phyloP scores from a whole-genome alignment of 2,888 invertebrate genomes.

The Hipparchia sbordonii region DNA sequence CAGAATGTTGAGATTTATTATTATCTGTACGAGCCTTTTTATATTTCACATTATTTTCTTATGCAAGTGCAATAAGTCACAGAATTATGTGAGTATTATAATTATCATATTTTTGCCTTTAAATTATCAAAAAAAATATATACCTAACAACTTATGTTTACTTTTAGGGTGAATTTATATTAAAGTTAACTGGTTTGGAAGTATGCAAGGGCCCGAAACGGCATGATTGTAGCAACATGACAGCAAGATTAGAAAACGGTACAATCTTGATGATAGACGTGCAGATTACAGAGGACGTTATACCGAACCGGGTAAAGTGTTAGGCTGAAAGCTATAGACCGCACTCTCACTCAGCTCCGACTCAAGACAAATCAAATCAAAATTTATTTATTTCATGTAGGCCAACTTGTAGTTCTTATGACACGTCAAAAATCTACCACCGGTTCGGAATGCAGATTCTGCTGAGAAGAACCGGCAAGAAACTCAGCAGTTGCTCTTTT shows the following conservation, averaged over 20 bases:
- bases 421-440: no score
- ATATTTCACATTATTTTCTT: not conserved
- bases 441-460: no score
- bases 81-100: constrained; percentile 8
- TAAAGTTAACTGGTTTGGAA: constrained; percentile 33
- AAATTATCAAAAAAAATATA: no score
- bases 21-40: not conserved
- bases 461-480: no score
- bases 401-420: no score
- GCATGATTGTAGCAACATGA: constrained; percentile 37
- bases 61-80: not conserved
- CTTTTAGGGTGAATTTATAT: constrained; percentile 40
- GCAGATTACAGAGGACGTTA: constrained; percentile 28
- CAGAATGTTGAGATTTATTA: not conserved
- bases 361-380: no score
- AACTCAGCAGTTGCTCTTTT: no score
- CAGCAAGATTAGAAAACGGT: constrained; percentile 24
- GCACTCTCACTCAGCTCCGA: no score
- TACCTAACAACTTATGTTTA: not conserved
- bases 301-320: constrained; percentile 34
- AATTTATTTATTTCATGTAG: no score
- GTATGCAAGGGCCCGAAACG: constrained; percentile 45
- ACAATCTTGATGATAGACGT: constrained; percentile 31
- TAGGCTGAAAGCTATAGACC: no score
- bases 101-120: no score